Evolutionary conservation across 2,113 vertebrate genomes (phyloP), one percentile per base, ranked within the genome.

Genomic region (Candoia aspera): DNA sequence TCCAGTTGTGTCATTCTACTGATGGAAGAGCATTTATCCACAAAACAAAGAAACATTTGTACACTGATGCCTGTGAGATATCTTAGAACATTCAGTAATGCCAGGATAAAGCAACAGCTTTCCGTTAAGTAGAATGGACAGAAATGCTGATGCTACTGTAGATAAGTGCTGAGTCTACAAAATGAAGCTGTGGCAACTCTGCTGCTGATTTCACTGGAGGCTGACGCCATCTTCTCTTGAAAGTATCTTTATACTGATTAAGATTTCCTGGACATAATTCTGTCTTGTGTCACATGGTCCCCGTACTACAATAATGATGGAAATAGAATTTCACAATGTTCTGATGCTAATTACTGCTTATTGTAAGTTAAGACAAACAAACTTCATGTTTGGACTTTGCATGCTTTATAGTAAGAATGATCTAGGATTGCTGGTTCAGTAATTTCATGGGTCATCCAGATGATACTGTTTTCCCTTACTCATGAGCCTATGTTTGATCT

Each of bases 271-370:
- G 29, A 88, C 86, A 3, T 92, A 83, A 88, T 58, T 54, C 60
- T 19, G 1, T 79, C 73, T 9, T 95, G 88, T 87, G 11, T 92
- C 89, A 88, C 93, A 19, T 60, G 42, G 1, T 86, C 90, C 64
- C 42, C 58, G 17, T n/a, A 0, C 24, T 0, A 0, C 13, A 23
- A 33, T 88, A 55, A 92, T 54, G 42, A 8, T 84, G 55, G 73
- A 84, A 84, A 57, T 33, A n/a, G 46, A 62, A 21, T 73, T 89
- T 89, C 17, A 29, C 29, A 19, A 59, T 83, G 23, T 57, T 90
- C 19, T 26, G 89, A 68, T 79, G n/a, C 19, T 79, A 79, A 23
- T 12, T 23, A 24, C 6, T 19, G 10, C 17, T 37, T n/a, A 89
- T 53, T 89, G 46, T 49, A 68, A 53, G 17, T 53, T 68, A 46